These are phyloP conservation scores for Pungitius pungitius DNA, from an alignment of 2,113 vertebrate genomes.

Conservation along the genomic window DNA sequence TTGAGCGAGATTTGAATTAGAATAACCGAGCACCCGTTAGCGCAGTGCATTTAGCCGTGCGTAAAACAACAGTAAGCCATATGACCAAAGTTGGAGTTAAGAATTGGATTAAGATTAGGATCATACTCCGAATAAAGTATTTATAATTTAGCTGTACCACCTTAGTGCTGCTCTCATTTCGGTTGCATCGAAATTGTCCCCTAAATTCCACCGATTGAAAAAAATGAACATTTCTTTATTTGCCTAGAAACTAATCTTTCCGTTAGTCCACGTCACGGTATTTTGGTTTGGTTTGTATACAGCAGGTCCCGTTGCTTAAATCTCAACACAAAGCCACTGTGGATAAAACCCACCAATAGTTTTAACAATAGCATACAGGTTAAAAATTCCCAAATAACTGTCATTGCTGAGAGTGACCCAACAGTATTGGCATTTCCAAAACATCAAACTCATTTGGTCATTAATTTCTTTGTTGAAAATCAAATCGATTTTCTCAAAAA, in stretches of 20 bases:
- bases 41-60: constrained; percentile 56
- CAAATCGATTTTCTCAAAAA: not conserved
- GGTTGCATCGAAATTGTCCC: not conserved
- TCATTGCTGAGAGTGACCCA: not conserved
- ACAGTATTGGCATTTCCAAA: not conserved
- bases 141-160: not conserved
- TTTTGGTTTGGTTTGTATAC: not conserved
- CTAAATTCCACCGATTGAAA: not conserved
- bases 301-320: not conserved
- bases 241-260: too few relatives aligned
- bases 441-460: not conserved
- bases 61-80: constrained; percentile 64
- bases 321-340: not conserved
- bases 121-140: not conserved
- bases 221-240: too few relatives aligned
- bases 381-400: constrained; percentile 33
- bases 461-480: constrained; percentile 13
- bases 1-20: constrained; percentile 79
- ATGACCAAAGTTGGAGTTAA: constrained; percentile 27
- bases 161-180: not conserved
- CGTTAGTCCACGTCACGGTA: not conserved
- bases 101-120: constrained; percentile 22
- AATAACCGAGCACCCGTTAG: constrained; percentile 67
- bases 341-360: constrained; percentile 6
- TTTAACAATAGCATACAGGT: constrained; percentile 6